Percentiles rank a stretch among this genome's conserved stretches.
phyloP scores from a whole-genome alignment of 1,140 invertebrate species.

The Cotesia chilonis region DNA sequence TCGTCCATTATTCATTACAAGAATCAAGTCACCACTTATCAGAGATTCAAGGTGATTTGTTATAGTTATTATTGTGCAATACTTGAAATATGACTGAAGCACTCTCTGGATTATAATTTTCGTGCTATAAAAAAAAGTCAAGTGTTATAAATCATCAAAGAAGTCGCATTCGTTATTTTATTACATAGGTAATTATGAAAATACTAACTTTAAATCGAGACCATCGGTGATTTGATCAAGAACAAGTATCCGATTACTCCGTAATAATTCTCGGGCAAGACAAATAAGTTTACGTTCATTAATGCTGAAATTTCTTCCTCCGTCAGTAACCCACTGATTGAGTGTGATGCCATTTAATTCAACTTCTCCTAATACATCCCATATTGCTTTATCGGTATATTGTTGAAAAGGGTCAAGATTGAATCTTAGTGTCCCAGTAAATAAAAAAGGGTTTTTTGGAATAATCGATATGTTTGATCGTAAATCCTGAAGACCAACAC shows the following conservation, averaged over 20 bases:
- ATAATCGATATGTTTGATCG: slow-evolving; percentile 82
- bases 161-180: too few relatives aligned
- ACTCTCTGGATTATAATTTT: too few relatives aligned
- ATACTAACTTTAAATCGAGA: slow-evolving; percentile 75
- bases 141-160: too few relatives aligned
- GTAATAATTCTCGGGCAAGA: slow-evolving; percentile 80
- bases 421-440: slow-evolving; percentile 78
- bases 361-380: slow-evolving; percentile 66
- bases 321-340: slow-evolving; percentile 73
- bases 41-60: too few relatives aligned
- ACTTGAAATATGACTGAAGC: too few relatives aligned
- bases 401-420: slow-evolving; percentile 86
- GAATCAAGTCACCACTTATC: too few relatives aligned
- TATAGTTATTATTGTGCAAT: too few relatives aligned
- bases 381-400: slow-evolving; percentile 71
- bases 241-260: slow-evolving; percentile 77
- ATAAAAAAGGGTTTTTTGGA: slow-evolving; percentile 85
- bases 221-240: slow-evolving; percentile 79
- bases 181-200: slow-evolving; percentile 42
- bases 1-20: too few relatives aligned
- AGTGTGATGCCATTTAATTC: slow-evolving; percentile 69
- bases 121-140: too few relatives aligned
- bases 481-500: slow-evolving; percentile 74
- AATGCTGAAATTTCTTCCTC: slow-evolving; percentile 84
- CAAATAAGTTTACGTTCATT: slow-evolving; percentile 88